Evolutionary conservation across 2,888 invertebrate genomes (phyloP).

Genomic region (Calephelis perditalis): DNA sequence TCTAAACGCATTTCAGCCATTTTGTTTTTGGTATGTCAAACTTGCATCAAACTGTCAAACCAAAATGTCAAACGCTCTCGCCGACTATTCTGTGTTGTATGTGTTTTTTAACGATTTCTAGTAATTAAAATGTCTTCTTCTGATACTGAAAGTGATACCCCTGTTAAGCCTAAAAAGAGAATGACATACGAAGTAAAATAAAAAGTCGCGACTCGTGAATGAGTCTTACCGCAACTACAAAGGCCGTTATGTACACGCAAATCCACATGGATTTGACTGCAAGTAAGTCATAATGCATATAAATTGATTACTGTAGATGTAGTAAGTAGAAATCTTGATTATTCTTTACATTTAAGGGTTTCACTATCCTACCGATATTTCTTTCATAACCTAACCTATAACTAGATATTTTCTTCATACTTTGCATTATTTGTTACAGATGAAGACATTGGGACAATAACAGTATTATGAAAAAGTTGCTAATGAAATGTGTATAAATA

Average conservation of each 20-base stretch:
- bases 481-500: background rate
- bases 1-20: slow-evolving; percentile 1
- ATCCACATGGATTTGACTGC: slow-evolving; percentile 3
- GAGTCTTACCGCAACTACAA: slow-evolving; percentile 3
- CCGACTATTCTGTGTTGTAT: background rate
- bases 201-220: slow-evolving; percentile 2
- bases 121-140: slow-evolving; percentile 3
- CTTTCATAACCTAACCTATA: background rate
- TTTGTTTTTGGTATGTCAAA: no score
- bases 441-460: background rate
- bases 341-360: slow-evolving; percentile 2
- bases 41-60: background rate
- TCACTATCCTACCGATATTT: background rate
- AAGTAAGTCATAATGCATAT: background rate
- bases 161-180: slow-evolving; percentile 5
- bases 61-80: background rate
- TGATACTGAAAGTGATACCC: background rate
- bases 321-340: slow-evolving; percentile 1
- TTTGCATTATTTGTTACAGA: slow-evolving; percentile 4
- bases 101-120: slow-evolving; percentile 1
- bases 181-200: slow-evolving; percentile 1
- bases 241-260: slow-evolving; percentile 6
- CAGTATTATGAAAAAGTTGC: background rate
- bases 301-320: background rate
- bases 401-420: slow-evolving; percentile 1